phyloP scores from a whole-genome alignment of 2,888 invertebrate genomes.

The Stegophylla sp. region DNA sequence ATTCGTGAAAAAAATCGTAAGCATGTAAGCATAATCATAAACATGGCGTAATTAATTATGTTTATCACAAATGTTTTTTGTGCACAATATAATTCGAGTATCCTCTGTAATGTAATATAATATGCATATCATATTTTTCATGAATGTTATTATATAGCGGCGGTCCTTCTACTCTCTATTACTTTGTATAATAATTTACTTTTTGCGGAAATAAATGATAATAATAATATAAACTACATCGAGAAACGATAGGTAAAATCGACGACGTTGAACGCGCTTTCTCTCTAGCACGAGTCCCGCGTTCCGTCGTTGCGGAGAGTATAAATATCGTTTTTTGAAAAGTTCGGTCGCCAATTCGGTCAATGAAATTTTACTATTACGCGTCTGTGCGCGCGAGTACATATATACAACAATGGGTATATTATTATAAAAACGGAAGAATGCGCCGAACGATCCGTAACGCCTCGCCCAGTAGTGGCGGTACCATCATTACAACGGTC shows the following conservation, averaged over 20 bases:
- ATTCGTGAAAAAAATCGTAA: too few species aligned
- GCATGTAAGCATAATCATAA: too few species aligned
- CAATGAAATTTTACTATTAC: constrained; percentile 11
- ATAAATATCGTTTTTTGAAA: constrained; percentile 8
- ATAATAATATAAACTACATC: not conserved
- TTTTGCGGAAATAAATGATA: not conserved
- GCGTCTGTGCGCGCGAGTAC: not conserved
- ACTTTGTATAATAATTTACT: not conserved
- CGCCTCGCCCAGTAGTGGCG: constrained; percentile 24
- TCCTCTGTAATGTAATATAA: too few species aligned
- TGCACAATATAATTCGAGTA: too few species aligned
- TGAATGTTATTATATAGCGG: too few species aligned
- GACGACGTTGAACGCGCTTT: not conserved
- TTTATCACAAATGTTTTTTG: too few species aligned
- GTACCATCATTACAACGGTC: not conserved
- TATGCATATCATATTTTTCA: too few species aligned
- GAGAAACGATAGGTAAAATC: too few species aligned
- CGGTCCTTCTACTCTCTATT: too few species aligned
- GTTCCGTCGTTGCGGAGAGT: not conserved
- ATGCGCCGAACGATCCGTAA: constrained; percentile 44
- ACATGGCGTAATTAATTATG: too few species aligned
- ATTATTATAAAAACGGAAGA: constrained; percentile 23
- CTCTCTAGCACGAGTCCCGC: not conserved
- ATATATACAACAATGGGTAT: constrained; percentile 2
- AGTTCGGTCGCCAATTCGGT: not conserved